Evolutionary conservation across 2,888 invertebrate genomes (phyloP), one percentile per base, ranked within the genome.

Genomic region (Metellina segmentata): DNA sequence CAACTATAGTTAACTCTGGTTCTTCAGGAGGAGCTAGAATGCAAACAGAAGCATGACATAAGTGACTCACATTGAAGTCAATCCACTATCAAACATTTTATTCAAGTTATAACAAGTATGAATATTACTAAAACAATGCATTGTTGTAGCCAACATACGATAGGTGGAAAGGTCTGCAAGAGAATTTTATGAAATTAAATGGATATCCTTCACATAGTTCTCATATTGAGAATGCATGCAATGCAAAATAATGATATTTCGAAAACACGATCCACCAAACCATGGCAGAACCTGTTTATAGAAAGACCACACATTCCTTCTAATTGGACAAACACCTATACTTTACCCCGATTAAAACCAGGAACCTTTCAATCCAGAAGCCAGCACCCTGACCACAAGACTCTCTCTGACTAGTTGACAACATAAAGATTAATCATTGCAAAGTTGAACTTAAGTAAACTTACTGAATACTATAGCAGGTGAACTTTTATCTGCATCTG

Each of bases 1-100:
- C 87, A 16, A 92, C 81, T 71, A 92, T 87, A 6, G 48, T 83
- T 11, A 88, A 20, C 69, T 92, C 92, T 5, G 90, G 92, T 53
- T 89, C 89, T 49, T 89, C 87, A 20, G 90, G 89, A 6, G 92
- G 90, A 69, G 89, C 91, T 92, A n/a, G 13, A 86, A 49, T 0
- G 20, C 7, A 48, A 51, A 11, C 20, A 51, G 19, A 34, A 34
- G 34, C 34, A 34, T 34, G n/a, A 6, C n/a, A n/a, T 16, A 69
- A 69, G n/a, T 34, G 34, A 34, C 34, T 34, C 34, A 34, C 34
- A 34, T n/a, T 7, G 13, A 4, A 5, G n/a, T 69, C n/a, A 16
- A 69, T 16, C 70, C 2, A 11, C 20, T 74, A 19, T 74, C 7
- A 74, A 74, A 74, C 6, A 74, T 19, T 19, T 19, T 74, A 74